phyloP scores from a whole-genome alignment of 2,113 vertebrate species.

The Zeus faber region DNA sequence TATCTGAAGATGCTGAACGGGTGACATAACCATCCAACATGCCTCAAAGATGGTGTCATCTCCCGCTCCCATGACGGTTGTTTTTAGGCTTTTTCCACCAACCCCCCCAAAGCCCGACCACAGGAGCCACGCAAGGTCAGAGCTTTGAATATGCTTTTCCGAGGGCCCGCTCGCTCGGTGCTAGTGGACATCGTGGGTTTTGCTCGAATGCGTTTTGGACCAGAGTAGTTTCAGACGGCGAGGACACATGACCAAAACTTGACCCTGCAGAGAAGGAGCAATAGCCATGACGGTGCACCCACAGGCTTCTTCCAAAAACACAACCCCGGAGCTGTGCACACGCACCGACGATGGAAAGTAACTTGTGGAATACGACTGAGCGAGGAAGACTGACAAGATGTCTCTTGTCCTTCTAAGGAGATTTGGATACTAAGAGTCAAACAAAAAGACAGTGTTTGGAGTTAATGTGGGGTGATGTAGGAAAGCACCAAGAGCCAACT shows the following conservation, averaged over 20 bases:
- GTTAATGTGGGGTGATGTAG: too few relatives aligned
- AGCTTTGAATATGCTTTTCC: neutral
- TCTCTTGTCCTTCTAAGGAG: too few relatives aligned
- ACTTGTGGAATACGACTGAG: too few relatives aligned
- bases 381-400: too few relatives aligned
- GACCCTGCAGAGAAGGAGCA: neutral
- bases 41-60: too few relatives aligned
- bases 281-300: constrained; percentile 22
- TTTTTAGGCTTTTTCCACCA: neutral
- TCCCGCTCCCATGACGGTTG: too few relatives aligned
- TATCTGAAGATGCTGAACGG: neutral
- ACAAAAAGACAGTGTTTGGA: too few relatives aligned
- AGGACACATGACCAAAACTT: too few relatives aligned
- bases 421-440: too few relatives aligned
- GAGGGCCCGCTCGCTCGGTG: neutral
- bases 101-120: neutral
- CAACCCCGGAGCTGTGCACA: constrained; percentile 6
- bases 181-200: neutral
- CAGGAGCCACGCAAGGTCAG: neutral
- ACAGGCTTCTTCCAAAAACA: constrained; percentile 43
- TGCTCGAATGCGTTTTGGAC: neutral
- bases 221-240: too few relatives aligned
- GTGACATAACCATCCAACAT: neutral
- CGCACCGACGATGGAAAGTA: too few relatives aligned
- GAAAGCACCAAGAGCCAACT: too few relatives aligned